Percentiles rank a stretch among this genome's conserved stretches.
Conservation (phyloP, 2,113 vertebrate species). For the Leptodactylus fuscus region DNA sequence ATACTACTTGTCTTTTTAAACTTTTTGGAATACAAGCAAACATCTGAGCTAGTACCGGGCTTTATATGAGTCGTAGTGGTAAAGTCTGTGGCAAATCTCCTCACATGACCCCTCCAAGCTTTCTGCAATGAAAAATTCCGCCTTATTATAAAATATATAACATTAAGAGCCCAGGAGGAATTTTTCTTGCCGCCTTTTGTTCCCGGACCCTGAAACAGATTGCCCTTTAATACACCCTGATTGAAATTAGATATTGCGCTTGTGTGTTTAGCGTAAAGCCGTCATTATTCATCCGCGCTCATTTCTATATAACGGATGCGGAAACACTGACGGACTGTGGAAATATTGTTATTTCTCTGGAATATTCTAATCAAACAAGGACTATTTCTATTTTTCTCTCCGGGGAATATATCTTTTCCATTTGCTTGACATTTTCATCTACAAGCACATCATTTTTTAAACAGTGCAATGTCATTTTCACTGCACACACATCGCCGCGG, state of each 20-base stretch:
- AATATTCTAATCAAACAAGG: constrained; percentile 27
- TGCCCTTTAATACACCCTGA: not conserved
- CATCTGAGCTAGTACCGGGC: too few species aligned
- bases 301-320: constrained; percentile 1
- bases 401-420: constrained; percentile 17
- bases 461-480: not conserved
- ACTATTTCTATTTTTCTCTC: constrained; percentile 2
- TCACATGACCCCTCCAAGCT: not conserved
- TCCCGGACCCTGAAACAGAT: not conserved
- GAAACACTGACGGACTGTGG: not conserved
- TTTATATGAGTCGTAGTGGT: too few species aligned
- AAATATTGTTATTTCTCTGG: constrained; percentile 7
- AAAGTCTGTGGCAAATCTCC: not conserved
- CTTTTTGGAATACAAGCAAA: too few species aligned
- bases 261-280: not conserved
- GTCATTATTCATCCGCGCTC: not conserved
- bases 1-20: too few species aligned
- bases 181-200: not conserved
- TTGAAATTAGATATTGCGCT: constrained; percentile 13
- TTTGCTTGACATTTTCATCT: constrained; percentile 40
- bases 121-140: not conserved
- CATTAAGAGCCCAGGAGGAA: not conserved
- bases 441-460: constrained; percentile 10
- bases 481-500: not conserved
- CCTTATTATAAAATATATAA: constrained; percentile 17